These are phyloP conservation scores for Busseola fusca DNA, from an alignment of 2,888 invertebrate genomes.

Conservation along the genomic window DNA sequence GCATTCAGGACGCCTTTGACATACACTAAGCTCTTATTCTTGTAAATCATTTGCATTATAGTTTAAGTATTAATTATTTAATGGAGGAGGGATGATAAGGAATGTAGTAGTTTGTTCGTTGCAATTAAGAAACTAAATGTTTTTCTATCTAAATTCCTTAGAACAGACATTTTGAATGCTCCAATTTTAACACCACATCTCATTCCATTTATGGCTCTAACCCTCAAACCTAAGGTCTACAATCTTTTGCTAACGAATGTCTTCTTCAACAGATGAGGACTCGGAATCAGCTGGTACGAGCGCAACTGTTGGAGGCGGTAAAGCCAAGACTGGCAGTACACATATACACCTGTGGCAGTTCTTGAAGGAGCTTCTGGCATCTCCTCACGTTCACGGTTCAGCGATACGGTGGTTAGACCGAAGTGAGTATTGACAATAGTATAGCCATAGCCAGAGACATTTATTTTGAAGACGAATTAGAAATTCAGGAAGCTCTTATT, in stretches of 20 bases:
- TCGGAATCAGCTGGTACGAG: slow-evolving; percentile 85
- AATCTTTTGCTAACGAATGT: slow-evolving; percentile 21
- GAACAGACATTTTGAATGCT: slow-evolving; percentile 1
- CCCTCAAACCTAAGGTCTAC: neutral
- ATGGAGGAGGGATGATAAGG: slow-evolving; percentile 7
- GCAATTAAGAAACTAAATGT: slow-evolving; percentile 4
- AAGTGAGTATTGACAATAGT: slow-evolving; percentile 78
- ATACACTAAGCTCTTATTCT: slow-evolving; percentile 43
- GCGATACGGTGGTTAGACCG: slow-evolving; percentile 99
- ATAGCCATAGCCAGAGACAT: slow-evolving; percentile 16
- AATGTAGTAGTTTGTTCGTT: slow-evolving; percentile 1
- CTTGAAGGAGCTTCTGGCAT: slow-evolving; percentile 97
- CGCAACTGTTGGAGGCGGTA: slow-evolving; percentile 72
- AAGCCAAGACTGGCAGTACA: slow-evolving; percentile 91
- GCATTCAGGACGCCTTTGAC: slow-evolving; percentile 67
- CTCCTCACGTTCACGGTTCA: slow-evolving; percentile 96
- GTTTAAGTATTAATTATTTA: slow-evolving; percentile 35
- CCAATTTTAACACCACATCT: slow-evolving; percentile 13
- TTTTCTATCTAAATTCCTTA: neutral
- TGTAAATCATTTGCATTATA: slow-evolving; percentile 37
- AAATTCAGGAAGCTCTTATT: neutral
- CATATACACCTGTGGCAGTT: slow-evolving; percentile 99
- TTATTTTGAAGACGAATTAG: no score
- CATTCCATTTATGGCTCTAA: slow-evolving; percentile 43
- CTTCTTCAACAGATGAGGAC: slow-evolving; percentile 87